Evolutionary conservation across 2,888 invertebrate genomes (phyloP).

Genomic region (Drosophila neoperkinsi): DNA sequence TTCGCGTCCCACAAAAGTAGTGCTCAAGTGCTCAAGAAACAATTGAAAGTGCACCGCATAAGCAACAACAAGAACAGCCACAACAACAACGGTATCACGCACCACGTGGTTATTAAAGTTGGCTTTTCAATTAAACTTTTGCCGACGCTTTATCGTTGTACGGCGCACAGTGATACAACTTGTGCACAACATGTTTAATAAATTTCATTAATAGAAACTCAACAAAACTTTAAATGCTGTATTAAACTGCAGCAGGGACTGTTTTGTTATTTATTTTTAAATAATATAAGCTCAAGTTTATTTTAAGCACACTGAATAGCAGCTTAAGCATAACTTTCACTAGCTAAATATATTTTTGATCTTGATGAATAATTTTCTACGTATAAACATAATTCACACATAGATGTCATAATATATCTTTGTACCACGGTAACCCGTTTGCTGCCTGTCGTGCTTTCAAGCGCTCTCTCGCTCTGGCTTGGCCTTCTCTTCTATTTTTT

Average conservation of each 20-base stretch:
- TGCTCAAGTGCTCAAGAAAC: slow-evolving; percentile 56
- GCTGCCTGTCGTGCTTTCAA: slow-evolving; percentile 26
- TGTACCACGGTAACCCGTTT: slow-evolving; percentile 52
- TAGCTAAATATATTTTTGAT: neutral
- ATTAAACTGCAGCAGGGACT: neutral
- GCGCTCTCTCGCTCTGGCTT: slow-evolving; percentile 21
- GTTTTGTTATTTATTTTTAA: neutral
- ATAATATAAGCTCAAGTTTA: neutral
- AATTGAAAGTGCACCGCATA: slow-evolving; percentile 64
- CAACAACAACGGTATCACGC: slow-evolving; percentile 33
- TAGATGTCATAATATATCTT: slow-evolving; percentile 6
- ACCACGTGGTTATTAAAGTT: slow-evolving; percentile 77
- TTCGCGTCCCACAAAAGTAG: slow-evolving; percentile 49
- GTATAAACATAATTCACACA: slow-evolving; percentile 16
- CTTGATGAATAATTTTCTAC: neutral
- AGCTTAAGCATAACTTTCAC: neutral
- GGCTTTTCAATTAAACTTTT: slow-evolving; percentile 73
- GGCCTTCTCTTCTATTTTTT: slow-evolving; percentile 42
- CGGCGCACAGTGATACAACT: slow-evolving; percentile 47
- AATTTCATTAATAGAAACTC: neutral
- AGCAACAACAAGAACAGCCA: slow-evolving; percentile 21
- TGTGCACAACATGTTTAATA: slow-evolving; percentile 4
- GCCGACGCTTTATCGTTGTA: slow-evolving; percentile 37
- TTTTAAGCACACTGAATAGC: slow-evolving; percentile 1
- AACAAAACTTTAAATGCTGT: neutral